Evolutionary conservation across 2,888 invertebrate species (phyloP), one percentile per base, ranked within the genome.

Genomic region (Tolmerus cingulatus): DNA sequence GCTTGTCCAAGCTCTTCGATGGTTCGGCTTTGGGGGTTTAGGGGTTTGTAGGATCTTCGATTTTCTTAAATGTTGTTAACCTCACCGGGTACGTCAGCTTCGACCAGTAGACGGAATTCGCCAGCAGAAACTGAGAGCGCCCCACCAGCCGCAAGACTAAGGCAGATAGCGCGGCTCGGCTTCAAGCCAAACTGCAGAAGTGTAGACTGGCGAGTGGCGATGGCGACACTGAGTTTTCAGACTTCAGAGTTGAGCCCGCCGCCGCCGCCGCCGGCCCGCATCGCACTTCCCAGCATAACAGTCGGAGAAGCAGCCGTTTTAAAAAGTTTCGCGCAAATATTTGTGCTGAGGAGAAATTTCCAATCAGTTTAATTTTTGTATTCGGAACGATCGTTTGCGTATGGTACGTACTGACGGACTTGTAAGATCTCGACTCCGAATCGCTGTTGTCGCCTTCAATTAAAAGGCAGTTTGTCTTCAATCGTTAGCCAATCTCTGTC

Each of bases 291-390:
- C 37, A 74, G 51, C 74, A 85, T 46, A 85, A 74, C 74, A 40
- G 74, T 74, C 30, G n/a, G 85, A 43, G 51, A 46, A 46, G 74
- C 85, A 74, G 74, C 85, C 85, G 74, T 85, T 82, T 34, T 66
- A 84, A 85, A 85, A 85, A 3, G 74, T 85, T 85, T 78, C 76
- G 78, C 87, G 87, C 82, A 84, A 76, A 85, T 85, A 85, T 85
- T 85, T 82, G 81, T 84, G 79, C 77, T 34, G 78, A 55, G 88
- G 91, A 91, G 91, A 92, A 91, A 92, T 92, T 92, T 92, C 90
- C 91, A 91, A 92, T 92, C 92, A 92, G 91, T 92, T 91, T 90
- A 90, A 91, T 90, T 92, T 92, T 92, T 91, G 90, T 91, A 91
- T 91, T 92, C 91, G 91, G 90, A 90, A 90, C 91, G 92, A 91